Conservation (phyloP, 2,797 vertebrate species). For the Neosalanx taihuensis region DNA sequence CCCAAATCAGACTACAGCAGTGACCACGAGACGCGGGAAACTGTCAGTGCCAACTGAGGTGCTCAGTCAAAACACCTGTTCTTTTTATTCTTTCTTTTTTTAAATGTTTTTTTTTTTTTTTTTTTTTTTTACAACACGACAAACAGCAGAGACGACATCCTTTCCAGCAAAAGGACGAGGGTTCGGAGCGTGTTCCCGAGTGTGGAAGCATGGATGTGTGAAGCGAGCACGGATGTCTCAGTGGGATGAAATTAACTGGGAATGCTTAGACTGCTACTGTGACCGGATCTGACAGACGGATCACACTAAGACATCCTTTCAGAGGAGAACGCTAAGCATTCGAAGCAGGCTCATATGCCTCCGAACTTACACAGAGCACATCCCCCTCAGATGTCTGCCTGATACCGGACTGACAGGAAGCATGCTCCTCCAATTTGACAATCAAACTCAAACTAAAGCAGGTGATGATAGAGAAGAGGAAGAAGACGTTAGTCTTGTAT, state of each 20-base stretch:
- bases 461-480: slow-evolving; percentile 19
- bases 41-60: slow-evolving; percentile 91
- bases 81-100: background rate
- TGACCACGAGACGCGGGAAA: slow-evolving; percentile 91
- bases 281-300: slow-evolving; percentile 1
- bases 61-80: slow-evolving; percentile 42
- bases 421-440: slow-evolving; percentile 52
- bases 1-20: slow-evolving; percentile 99
- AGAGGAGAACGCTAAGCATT: slow-evolving; percentile 21
- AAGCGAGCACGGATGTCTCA: background rate
- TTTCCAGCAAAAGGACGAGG: slow-evolving; percentile 4
- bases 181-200: background rate
- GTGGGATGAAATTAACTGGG: slow-evolving; percentile 22
- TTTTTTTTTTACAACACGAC: slow-evolving; percentile 30
- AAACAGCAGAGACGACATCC: slow-evolving; percentile 47
- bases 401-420: slow-evolving; percentile 36
- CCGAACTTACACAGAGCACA: background rate
- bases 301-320: slow-evolving; percentile 68
- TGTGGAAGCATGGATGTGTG: background rate
- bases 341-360: background rate
- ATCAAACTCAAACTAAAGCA: slow-evolving; percentile 46
- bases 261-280: slow-evolving; percentile 20
- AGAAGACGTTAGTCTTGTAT: slow-evolving; percentile 21
- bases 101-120: too few species aligned
- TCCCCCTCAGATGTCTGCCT: slow-evolving; percentile 13